A percentile compares a stretch with the other conserved stretches of the same genome.
These are phyloP conservation scores for Ephestia elutella DNA, from an alignment of 1,140 invertebrate genomes.

Conservation along the genomic window DNA sequence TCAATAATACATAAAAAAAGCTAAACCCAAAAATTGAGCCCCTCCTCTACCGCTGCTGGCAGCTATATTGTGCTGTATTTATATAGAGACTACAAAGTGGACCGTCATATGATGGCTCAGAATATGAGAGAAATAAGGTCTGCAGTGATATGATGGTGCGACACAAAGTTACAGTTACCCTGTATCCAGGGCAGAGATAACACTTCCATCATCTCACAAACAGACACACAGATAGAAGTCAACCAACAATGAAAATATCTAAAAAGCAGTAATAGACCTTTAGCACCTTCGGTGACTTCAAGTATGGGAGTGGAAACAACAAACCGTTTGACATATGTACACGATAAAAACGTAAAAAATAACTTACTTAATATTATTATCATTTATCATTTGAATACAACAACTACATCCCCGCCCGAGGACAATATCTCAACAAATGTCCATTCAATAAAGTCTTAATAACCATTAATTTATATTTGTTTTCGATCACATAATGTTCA, in stretches of 20 bases:
- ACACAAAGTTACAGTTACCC: constrained; percentile 11
- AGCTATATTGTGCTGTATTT: constrained; percentile 10
- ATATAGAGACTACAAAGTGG: constrained; percentile 9
- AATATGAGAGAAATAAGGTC: constrained; percentile 30
- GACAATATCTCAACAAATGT: constrained; percentile 72
- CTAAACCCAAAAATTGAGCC: too few species aligned
- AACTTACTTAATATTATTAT: constrained; percentile 75
- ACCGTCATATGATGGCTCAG: constrained; percentile 11
- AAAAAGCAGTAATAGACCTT: constrained; percentile 70
- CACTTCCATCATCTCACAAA: constrained; percentile 32
- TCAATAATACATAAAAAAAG: too few species aligned
- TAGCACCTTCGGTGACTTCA: constrained; percentile 70
- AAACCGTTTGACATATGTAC: constrained; percentile 67
- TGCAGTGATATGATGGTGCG: constrained; percentile 17
- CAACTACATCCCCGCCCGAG: constrained; percentile 67
- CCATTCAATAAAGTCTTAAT: constrained; percentile 72
- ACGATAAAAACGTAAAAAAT: constrained; percentile 74
- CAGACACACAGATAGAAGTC: constrained; percentile 32
- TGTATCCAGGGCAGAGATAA: constrained; percentile 12
- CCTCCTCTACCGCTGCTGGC: constrained; percentile 9
- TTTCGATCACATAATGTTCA: constrained; percentile 68
- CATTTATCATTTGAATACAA: constrained; percentile 72
- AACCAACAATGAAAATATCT: constrained; percentile 38
- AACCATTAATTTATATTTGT: constrained; percentile 61
- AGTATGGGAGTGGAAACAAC: constrained; percentile 66